Conservation (phyloP, 2,113 vertebrate genomes). For the Athene cunicularia region DNA sequence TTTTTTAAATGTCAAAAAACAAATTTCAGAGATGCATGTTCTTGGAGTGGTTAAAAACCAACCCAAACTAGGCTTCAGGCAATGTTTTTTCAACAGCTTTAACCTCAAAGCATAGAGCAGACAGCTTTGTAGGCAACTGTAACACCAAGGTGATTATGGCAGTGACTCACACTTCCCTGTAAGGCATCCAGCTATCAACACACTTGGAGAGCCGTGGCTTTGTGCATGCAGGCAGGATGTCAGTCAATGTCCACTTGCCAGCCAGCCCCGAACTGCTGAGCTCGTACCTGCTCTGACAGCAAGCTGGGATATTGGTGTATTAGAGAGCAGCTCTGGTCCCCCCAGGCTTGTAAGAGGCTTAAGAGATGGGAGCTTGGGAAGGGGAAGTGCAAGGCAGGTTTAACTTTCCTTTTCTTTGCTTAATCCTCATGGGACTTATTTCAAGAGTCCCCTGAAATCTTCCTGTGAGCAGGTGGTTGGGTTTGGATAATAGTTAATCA, state of each 20-base stretch:
- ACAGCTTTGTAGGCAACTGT: constrained; percentile 63
- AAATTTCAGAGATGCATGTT: background rate
- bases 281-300: background rate
- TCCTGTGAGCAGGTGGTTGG: background rate
- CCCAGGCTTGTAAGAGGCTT: background rate
- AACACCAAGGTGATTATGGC: constrained; percentile 64
- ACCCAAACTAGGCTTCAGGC: constrained; percentile 10
- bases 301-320: background rate
- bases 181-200: constrained; percentile 59
- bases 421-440: background rate
- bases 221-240: constrained; percentile 21
- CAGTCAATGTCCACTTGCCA: constrained; percentile 27
- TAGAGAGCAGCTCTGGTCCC: background rate
- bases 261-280: background rate
- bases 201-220: constrained; percentile 3
- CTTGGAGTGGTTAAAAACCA: constrained; percentile 7
- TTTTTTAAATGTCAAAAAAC: background rate
- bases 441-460: background rate
- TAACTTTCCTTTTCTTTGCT: background rate
- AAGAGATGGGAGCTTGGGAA: background rate
- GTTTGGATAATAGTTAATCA: background rate
- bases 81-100: constrained; percentile 57
- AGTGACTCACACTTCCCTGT: constrained; percentile 63
- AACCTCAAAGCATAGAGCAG: constrained; percentile 52
- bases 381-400: background rate